Evolutionary conservation across 2,888 invertebrate genomes (phyloP).

Genomic region (Drosophila ezoana): DNA sequence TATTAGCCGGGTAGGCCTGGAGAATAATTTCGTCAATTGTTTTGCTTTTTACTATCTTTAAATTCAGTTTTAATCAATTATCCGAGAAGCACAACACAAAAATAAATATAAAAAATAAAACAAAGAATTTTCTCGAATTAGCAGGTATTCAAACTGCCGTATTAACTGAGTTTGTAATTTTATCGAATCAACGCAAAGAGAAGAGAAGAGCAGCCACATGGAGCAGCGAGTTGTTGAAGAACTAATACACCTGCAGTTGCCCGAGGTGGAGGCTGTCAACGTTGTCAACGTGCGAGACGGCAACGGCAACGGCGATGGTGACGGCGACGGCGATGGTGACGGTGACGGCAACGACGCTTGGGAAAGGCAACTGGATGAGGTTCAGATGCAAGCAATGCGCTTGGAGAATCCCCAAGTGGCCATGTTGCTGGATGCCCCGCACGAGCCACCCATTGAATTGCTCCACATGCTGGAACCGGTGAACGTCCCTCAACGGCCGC

Average conservation of each 20-base stretch:
- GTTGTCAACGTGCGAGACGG: constrained; percentile 21
- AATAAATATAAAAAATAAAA: constrained; percentile 10
- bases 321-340: constrained; percentile 7
- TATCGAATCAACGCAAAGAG: neutral
- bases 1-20: constrained; percentile 24
- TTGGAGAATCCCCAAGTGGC: constrained; percentile 42
- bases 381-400: constrained; percentile 28
- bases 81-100: constrained; percentile 6
- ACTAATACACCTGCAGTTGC: constrained; percentile 18
- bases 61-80: constrained; percentile 27
- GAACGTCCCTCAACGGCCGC: constrained; percentile 42
- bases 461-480: constrained; percentile 37
- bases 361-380: constrained; percentile 36
- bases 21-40: constrained; percentile 19
- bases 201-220: constrained; percentile 1
- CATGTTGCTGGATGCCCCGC: constrained; percentile 57
- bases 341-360: constrained; percentile 5
- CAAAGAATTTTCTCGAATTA: constrained; percentile 1
- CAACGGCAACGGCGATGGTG: constrained; percentile 14
- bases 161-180: constrained; percentile 34
- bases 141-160: constrained; percentile 61
- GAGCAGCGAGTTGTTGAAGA: constrained; percentile 19
- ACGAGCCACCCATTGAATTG: constrained; percentile 60
- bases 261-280: constrained; percentile 18
- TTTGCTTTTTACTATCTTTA: neutral